Evolutionary conservation across 1,140 invertebrate genomes (phyloP).

Genomic region (Brachionus sp.): DNA sequence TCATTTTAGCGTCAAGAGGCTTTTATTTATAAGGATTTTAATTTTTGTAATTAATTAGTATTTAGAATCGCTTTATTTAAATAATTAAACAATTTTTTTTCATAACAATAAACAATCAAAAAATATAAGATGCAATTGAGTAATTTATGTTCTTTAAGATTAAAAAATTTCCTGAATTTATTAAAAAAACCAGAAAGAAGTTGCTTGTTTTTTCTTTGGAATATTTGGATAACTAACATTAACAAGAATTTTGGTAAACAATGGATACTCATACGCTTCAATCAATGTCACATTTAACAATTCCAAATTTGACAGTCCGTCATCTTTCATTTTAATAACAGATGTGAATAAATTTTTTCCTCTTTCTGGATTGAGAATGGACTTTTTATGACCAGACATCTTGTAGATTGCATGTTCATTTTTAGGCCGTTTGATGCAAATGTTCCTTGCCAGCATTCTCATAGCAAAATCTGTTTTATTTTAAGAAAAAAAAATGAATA

Average conservation of each 20-base stretch:
- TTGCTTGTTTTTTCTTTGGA: no score
- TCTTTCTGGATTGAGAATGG: constrained; percentile 5
- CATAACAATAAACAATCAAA: no score
- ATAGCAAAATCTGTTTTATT: background rate
- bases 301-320: background rate
- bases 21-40: no score
- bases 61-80: no score
- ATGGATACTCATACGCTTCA: background rate
- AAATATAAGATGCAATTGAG: no score
- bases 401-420: background rate
- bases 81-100: no score
- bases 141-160: no score
- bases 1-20: no score
- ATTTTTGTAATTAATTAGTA: no score
- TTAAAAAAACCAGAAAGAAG: no score
- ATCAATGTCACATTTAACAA: background rate
- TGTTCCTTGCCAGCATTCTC: constrained; percentile 5
- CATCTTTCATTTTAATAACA: constrained; percentile 21
- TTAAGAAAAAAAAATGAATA: no score
- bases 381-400: constrained; percentile 15
- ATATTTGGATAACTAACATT: background rate
- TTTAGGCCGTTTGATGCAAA: constrained; percentile 4
- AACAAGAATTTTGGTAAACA: constrained; percentile 8
- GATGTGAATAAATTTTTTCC: background rate
- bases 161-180: no score